Conservation (phyloP, 1,140 invertebrate genomes). For the Himalopsyche phryganea region DNA sequence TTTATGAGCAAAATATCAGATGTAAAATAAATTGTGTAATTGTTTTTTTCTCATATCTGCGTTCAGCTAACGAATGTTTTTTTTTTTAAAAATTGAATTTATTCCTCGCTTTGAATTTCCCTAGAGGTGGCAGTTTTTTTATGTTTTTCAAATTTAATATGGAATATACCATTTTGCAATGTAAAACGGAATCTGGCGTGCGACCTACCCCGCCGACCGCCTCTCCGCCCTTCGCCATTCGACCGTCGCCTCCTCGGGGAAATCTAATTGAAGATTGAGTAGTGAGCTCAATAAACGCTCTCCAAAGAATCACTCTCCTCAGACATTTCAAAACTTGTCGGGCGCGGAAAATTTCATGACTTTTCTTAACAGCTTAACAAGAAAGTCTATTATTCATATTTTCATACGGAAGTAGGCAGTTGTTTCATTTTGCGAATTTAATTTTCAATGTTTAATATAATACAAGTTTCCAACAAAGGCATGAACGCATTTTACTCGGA, state of each 20-base stretch:
- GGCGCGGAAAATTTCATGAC: background rate
- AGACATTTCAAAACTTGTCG: background rate
- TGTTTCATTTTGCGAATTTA: no score
- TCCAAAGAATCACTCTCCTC: slow-evolving; percentile 7
- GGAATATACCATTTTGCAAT: slow-evolving; percentile 2
- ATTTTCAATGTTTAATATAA: no score
- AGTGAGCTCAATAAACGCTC: slow-evolving; percentile 5
- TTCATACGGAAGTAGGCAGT: no score
- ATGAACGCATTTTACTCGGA: no score
- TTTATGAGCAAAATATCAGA: no score
- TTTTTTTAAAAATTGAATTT: background rate
- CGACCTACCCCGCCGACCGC: slow-evolving; percentile 6
- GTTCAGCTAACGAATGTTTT: no score
- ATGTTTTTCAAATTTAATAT: slow-evolving; percentile 23
- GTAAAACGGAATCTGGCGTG: slow-evolving; percentile 11
- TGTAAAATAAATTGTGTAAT: no score
- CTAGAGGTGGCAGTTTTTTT: slow-evolving; percentile 1
- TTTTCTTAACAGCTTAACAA: background rate
- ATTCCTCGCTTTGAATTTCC: slow-evolving; percentile 9
- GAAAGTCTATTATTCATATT: background rate
- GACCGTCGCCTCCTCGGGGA: no score
- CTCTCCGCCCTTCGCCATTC: background rate
- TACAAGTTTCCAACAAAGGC: no score
- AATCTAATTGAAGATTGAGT: slow-evolving; percentile 26
- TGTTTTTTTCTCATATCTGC: no score